Evolutionary conservation across 1,140 invertebrate genomes (phyloP).

Genomic region (Pseudobourletiella spinata): DNA sequence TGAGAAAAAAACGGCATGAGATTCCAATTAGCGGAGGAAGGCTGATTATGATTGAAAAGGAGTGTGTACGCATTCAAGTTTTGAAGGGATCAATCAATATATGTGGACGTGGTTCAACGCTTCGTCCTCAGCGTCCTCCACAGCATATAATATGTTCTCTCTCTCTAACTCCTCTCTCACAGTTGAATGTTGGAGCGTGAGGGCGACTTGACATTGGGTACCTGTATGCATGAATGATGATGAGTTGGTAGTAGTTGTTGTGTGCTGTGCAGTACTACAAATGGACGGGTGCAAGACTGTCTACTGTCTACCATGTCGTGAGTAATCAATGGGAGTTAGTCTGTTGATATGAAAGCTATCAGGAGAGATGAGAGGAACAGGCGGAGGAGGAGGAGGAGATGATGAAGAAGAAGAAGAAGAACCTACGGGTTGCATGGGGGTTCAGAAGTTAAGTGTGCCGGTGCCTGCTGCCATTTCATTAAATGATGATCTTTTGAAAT

Average conservation of each 20-base stretch:
- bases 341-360: conserved; percentile 2
- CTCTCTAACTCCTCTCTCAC: no score
- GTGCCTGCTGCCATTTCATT: conserved; percentile 8
- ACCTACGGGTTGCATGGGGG: no score
- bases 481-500: background rate
- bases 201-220: no score
- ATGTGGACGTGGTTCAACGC: background rate
- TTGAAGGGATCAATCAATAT: conserved; percentile 6
- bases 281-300: no score
- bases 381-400: background rate
- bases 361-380: background rate
- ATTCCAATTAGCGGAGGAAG: conserved; percentile 3
- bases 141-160: background rate
- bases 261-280: no score
- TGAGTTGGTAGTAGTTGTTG: no score
- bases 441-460: background rate
- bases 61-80: background rate
- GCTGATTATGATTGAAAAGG: conserved; percentile 4
- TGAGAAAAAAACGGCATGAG: conserved; percentile 1
- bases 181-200: no score
- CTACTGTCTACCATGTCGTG: background rate
- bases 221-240: no score
- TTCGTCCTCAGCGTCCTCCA: background rate
- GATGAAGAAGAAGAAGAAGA: no score
- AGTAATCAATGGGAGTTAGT: conserved; percentile 3